Conservation (phyloP, 2,113 vertebrate genomes). For the Nothoprocta pentlandii region DNA sequence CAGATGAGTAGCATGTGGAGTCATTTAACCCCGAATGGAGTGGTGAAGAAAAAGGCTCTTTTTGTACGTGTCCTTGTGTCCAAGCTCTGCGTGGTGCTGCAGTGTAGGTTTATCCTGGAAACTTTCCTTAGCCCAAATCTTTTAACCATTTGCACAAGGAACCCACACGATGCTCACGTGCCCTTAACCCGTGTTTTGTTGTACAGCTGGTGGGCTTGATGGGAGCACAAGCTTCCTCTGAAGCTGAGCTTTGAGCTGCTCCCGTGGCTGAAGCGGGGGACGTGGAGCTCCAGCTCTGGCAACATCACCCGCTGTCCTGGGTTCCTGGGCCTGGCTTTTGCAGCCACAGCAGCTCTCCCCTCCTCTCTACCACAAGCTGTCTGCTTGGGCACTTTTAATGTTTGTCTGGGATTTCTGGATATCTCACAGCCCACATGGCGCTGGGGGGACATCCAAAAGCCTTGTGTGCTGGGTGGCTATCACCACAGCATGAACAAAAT, state of each 20-base stretch:
- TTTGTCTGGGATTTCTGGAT: not conserved
- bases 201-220: not conserved
- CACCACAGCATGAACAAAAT: not conserved
- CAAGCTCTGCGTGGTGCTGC: not conserved
- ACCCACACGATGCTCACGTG: not conserved
- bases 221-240: not conserved
- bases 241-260: conserved; percentile 2
- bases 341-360: not conserved
- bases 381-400: not conserved
- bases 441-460: not conserved
- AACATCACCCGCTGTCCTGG: not conserved
- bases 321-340: not conserved
- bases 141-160: not conserved
- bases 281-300: not conserved
- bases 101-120: not conserved
- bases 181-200: not conserved
- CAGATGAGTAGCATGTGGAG: not conserved
- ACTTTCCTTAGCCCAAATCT: not conserved
- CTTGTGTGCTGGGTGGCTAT: not conserved
- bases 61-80: accelerated
- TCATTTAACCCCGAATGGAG: not conserved
- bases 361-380: not conserved
- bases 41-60: not conserved
- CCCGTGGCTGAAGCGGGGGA: not conserved
- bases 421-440: not conserved